Evolutionary conservation across 2,888 invertebrate species (phyloP).

Genomic region (Cheiracanthium punctorium): DNA sequence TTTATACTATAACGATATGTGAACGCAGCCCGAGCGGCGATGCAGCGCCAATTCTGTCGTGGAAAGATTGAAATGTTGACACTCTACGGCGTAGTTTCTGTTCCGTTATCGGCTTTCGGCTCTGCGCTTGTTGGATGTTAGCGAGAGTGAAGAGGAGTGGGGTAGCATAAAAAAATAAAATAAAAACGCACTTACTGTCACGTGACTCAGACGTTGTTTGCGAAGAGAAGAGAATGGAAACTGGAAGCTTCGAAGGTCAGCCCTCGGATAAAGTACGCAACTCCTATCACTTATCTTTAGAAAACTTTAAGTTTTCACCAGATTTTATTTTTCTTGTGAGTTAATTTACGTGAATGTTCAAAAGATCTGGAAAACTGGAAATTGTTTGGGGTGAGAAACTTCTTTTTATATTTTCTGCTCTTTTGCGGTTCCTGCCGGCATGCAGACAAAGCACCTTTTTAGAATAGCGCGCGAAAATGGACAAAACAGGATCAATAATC

Average conservation of each 20-base stretch:
- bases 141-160: too few relatives aligned
- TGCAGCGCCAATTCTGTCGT: not conserved
- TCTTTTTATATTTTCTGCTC: too few relatives aligned
- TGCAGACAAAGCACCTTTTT: constrained; percentile 31
- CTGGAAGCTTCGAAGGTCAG: constrained; percentile 57
- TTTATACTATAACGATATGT: too few relatives aligned
- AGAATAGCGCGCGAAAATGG: constrained; percentile 45
- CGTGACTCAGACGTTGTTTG: constrained; percentile 57
- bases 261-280: constrained; percentile 44
- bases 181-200: constrained; percentile 47
- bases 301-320: constrained; percentile 1
- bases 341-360: not conserved
- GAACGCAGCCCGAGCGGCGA: too few relatives aligned
- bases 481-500: constrained; percentile 50
- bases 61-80: constrained; percentile 8
- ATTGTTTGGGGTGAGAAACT: not conserved
- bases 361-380: not conserved
- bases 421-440: constrained; percentile 5
- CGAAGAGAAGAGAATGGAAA: constrained; percentile 45
- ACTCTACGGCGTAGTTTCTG: constrained; percentile 38
- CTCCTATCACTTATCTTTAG: constrained; percentile 22
- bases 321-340: constrained; percentile 9
- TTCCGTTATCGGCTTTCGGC: constrained; percentile 51
- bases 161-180: too few relatives aligned
- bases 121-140: constrained; percentile 19